Percentiles rank a stretch among this genome's conserved stretches.
phyloP scores from a whole-genome alignment of 2,797 vertebrate genomes.

The Neosilurus hyrtlii region DNA sequence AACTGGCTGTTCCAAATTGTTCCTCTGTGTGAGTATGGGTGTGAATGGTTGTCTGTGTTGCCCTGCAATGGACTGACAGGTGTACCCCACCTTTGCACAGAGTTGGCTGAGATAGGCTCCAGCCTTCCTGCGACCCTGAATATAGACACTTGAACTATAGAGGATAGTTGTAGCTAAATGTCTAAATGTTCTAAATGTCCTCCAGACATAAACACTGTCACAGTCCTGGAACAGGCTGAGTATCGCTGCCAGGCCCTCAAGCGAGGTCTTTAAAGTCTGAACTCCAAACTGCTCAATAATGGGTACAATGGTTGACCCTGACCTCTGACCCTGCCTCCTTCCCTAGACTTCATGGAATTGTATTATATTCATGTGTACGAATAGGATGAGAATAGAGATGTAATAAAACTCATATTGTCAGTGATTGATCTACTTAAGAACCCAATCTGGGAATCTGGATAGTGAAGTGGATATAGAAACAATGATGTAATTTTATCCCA shows the following conservation, averaged over 20 bases:
- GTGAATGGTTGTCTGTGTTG: too few species aligned
- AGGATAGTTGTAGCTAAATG: not conserved
- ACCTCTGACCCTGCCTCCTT: conserved; percentile 7
- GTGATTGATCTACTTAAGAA: not conserved
- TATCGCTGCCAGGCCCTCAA: not conserved
- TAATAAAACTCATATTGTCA: not conserved
- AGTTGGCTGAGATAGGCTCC: too few species aligned
- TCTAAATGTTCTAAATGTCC: not conserved
- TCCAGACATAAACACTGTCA: not conserved
- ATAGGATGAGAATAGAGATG: not conserved
- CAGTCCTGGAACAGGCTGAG: not conserved
- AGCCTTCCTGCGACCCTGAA: too few species aligned
- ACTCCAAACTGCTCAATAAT: conserved; percentile 4
- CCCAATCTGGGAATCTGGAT: not conserved
- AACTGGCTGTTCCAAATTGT: too few species aligned
- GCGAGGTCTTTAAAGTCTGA: not conserved
- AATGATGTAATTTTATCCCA: not conserved
- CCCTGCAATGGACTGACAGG: too few species aligned
- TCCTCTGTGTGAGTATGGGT: too few species aligned
- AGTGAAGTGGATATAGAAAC: not conserved
- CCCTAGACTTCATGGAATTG: not conserved
- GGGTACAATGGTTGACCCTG: conserved; percentile 10
- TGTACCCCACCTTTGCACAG: too few species aligned
- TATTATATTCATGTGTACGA: not conserved
- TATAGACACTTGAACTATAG: too few species aligned